Evolutionary conservation across 2,888 invertebrate genomes (phyloP), one percentile per base, ranked within the genome.

Genomic region (Cephus pulcher): DNA sequence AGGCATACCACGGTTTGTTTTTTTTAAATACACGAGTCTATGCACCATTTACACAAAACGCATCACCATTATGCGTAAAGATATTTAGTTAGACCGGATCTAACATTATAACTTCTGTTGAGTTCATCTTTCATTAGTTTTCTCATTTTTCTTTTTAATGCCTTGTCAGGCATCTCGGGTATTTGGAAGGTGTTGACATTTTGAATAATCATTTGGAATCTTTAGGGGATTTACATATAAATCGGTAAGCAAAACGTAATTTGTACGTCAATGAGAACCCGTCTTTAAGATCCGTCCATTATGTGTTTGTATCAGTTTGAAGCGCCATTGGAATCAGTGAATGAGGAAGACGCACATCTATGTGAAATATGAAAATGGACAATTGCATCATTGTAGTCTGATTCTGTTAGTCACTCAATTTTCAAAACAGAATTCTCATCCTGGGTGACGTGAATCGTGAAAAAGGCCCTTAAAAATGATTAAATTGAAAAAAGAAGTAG

Each of bases 21-120:
- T 0, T 0, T 96, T 95, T 87, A 95, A 96, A 88, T 95, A 96
- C 86, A 96, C 96, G 35, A 96, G 96, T 89, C 91, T 96, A 85
- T 96, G 96, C 89, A 96, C 96, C 69, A 96, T 96, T 84, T 96
- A 96, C 86, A 96, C 95, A 82, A 95, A 95, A 91, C 92, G 95
- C 81, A 95, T 95, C n/a, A 95, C 95, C 82, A 94, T 94, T 86
- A 94, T 94, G 94, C 94, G 94, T 23, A 94, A 94, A 86, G 94
- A 94, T 88, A 94, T 94, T 87, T 93, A 94, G 86, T 88, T 94
- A 85, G 94, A 94, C 74, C 83, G 4, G 1, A 15, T 40, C 4
- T 40, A 40, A 40, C 0, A 15, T 40, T 40, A 40, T 40, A 15
- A 15, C 15, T 40, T 15, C 4, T 1, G 15, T 15, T 40, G 6